Evolutionary conservation across 1,140 invertebrate species (phyloP), one percentile per base, ranked within the genome.

Genomic region (Daktulosphaira vitifoliae): DNA sequence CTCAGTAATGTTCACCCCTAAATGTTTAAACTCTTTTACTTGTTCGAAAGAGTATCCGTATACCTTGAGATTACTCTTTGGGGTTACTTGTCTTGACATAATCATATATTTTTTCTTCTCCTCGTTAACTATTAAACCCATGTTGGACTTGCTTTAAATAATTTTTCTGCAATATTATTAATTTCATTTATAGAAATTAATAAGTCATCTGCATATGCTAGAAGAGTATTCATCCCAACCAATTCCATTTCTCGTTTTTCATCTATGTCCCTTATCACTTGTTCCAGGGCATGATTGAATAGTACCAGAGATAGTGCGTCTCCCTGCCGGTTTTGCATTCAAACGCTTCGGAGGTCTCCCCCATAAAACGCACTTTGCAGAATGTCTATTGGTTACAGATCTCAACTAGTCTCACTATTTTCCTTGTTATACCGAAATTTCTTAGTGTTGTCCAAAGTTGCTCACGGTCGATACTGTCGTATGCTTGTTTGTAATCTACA

Each of bases 41-140:
- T 33, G 29, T 33, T 33, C 29, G 29, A 33, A 33, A 44, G 9
- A 44, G n/a, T 44, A 44, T 44, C 39, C 39, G 39, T 44, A 44
- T 44, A 44, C 39, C 39, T 44, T 44, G n/a, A 44, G 39, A 44
- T 44, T 44, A 15, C 15, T 44, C 39, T 44, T 44, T 16, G 39
- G 39, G 39, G 39, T 44, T 44, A 15, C 39, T 44, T 44, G 39
- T 44, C 39, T 44, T 44, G 39, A 44, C 39, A 44, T 44, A 16
- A 44, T 15, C 39, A 44, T 44, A 15, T 44, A 44, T 44, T 44
- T 44, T 15, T 5, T 15, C 39, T 44, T 44, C 7, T 7, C 39
- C 39, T 44, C 39, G 39, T 44, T 44, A 44, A 44, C n/a, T 44
- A 44, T 44, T 44, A 44, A 44, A 16, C 39, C 39, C 39, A 44